Evolutionary conservation across 2,888 invertebrate genomes (phyloP).

Genomic region (Spodoptera picta): DNA sequence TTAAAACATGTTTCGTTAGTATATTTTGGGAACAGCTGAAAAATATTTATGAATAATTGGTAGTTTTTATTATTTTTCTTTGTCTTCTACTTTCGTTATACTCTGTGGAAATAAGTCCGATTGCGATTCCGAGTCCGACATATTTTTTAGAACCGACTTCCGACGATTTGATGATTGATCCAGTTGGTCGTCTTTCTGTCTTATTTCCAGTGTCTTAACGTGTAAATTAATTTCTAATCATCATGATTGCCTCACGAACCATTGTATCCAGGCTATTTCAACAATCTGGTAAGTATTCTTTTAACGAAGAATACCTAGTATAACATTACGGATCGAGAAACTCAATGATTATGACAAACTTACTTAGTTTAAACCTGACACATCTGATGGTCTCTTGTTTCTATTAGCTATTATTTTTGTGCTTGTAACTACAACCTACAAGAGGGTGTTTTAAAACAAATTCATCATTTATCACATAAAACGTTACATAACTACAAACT

Average conservation of each 20-base stretch:
- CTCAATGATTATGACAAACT: constrained; percentile 14
- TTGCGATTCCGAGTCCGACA: background rate
- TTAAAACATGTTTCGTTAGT: background rate
- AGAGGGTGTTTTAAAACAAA: background rate
- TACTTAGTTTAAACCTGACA: constrained; percentile 5
- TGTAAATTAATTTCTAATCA: constrained; percentile 25
- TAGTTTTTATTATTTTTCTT: too few species aligned
- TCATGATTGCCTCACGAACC: constrained; percentile 76
- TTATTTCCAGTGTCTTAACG: too few species aligned
- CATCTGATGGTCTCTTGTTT: constrained; percentile 17
- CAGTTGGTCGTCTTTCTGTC: too few species aligned
- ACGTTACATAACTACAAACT: constrained; percentile 73
- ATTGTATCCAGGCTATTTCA: constrained; percentile 77
- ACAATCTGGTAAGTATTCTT: constrained; percentile 71
- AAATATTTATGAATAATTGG: too few species aligned
- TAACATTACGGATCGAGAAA: constrained; percentile 23
- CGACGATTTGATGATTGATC: too few species aligned
- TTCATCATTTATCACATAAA: constrained; percentile 3
- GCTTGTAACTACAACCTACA: background rate
- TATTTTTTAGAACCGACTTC: background rate
- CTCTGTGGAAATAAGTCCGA: too few species aligned
- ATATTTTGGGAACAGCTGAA: background rate
- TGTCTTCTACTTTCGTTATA: too few species aligned
- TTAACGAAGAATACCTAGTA: background rate
- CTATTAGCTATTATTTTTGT: background rate